Evolutionary conservation across 1,140 invertebrate genomes (phyloP), one percentile per base, ranked within the genome.

Genomic region (Pararge aegeria): DNA sequence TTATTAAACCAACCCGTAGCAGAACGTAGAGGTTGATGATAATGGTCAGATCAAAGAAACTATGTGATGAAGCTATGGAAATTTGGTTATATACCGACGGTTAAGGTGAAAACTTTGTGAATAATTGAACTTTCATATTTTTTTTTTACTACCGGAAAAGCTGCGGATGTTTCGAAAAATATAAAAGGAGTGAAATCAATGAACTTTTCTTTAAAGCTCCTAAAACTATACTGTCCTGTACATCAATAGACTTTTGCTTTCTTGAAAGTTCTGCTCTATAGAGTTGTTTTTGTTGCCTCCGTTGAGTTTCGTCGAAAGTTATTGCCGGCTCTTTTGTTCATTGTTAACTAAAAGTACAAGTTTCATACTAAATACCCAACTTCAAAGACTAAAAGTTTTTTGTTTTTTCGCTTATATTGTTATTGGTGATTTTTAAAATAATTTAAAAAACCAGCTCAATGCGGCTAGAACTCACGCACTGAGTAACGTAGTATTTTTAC

Each of bases 251-350:
- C 51, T 38, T 38, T 44, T 38, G 29, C 34, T 40, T 58, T 58
- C 34, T 40, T 40, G 9, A 40, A 40, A 40, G 37, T 40, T 40
- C 37, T 40, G 37, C 2, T 40, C 16, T 13, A 40, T 40, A 34
- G 9, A 52, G 50, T 42, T 18, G 38, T 18, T 42, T 21, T 29
- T 42, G 40, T 42, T 42, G 52, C 37, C 15, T 55, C 52, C 38
- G 38, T 24, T n/a, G 40, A 55, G 21, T 20, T 55, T 54, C 21
- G 37, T 40, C 4, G 27, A 13, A 34, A 52, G 72, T 81, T 80
- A 80, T 79, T 83, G 75, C 71, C 37, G 66, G 42, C 55, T 77
- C 73, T 73, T 78, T 81, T 78, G 75, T 83, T 76, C 65, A 61
- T 15, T 29, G 63, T 69, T 59, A 64, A 62, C 65, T 74, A 69